Percentiles rank a stretch among this genome's conserved stretches.
Conservation (phyloP, 2,113 vertebrate species). For the Thinocorus orbignyianus region DNA sequence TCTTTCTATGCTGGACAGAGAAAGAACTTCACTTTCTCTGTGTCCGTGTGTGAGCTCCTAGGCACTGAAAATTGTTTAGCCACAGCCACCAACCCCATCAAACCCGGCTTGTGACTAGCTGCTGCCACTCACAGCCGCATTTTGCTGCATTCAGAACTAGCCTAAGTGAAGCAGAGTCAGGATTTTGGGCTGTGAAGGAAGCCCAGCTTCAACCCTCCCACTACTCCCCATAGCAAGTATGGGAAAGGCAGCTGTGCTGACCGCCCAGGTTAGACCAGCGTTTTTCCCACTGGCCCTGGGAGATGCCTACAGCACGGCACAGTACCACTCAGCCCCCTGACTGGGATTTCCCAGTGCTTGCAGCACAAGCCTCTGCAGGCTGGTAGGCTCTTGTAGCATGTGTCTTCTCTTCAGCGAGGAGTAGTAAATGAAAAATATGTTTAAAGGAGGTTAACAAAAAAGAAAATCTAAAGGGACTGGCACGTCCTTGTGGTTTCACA, state of each 20-base stretch:
- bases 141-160: not conserved
- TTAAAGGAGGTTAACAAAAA: not conserved
- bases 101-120: not conserved
- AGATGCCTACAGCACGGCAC: not conserved
- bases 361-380: not conserved
- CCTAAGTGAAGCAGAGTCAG: fast-evolving
- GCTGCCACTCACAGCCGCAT: not conserved
- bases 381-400: not conserved
- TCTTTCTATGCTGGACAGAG: not conserved
- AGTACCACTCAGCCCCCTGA: fast-evolving
- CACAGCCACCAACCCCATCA: not conserved
- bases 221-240: fast-evolving
- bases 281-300: not conserved
- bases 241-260: not conserved
- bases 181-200: not conserved
- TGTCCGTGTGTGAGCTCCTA: not conserved
- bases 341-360: fast-evolving
- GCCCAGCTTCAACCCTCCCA: not conserved
- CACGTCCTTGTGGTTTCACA: not conserved
- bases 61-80: not conserved
- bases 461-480: not conserved
- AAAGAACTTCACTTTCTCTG: not conserved
- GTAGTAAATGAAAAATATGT: not conserved
- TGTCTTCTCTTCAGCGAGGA: not conserved
- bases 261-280: fast-evolving